Evolutionary conservation across 2,888 invertebrate genomes (phyloP).

Genomic region (Nematopogon swammerdamellus): DNA sequence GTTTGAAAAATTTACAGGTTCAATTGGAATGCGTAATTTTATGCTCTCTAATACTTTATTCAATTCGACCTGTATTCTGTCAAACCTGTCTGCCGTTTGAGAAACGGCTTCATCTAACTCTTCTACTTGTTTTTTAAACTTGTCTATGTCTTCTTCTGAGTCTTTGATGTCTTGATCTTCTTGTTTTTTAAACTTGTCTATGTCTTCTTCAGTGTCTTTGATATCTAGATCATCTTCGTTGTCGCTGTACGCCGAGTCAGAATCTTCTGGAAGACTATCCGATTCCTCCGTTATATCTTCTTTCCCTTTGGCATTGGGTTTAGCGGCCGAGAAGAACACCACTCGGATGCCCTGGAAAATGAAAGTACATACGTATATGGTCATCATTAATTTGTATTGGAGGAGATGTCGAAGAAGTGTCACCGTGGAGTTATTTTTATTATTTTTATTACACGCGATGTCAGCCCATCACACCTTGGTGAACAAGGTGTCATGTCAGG

Average conservation of each 20-base stretch:
- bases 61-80: constrained; percentile 50
- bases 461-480: too few species aligned
- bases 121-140: constrained; percentile 47
- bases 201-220: constrained; percentile 31
- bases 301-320: constrained; percentile 50
- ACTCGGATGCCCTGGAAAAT: constrained; percentile 59
- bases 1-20: constrained; percentile 15
- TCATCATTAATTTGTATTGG: neutral
- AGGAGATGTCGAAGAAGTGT: neutral
- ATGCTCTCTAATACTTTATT: constrained; percentile 37
- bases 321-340: constrained; percentile 89
- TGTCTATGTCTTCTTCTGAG: constrained; percentile 38
- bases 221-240: constrained; percentile 21
- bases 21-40: constrained; percentile 31
- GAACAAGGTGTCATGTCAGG: too few species aligned
- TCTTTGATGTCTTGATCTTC: constrained; percentile 19
- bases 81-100: constrained; percentile 51
- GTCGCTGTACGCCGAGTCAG: constrained; percentile 14
- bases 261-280: constrained; percentile 12
- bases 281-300: constrained; percentile 41
- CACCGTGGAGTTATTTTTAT: too few species aligned
- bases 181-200: constrained; percentile 47
- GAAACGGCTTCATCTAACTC: constrained; percentile 52
- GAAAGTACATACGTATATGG: constrained; percentile 3
- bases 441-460: too few species aligned